These are phyloP conservation scores for Grantiella picta DNA, from an alignment of 2,113 vertebrate species.

Conservation along the genomic window DNA sequence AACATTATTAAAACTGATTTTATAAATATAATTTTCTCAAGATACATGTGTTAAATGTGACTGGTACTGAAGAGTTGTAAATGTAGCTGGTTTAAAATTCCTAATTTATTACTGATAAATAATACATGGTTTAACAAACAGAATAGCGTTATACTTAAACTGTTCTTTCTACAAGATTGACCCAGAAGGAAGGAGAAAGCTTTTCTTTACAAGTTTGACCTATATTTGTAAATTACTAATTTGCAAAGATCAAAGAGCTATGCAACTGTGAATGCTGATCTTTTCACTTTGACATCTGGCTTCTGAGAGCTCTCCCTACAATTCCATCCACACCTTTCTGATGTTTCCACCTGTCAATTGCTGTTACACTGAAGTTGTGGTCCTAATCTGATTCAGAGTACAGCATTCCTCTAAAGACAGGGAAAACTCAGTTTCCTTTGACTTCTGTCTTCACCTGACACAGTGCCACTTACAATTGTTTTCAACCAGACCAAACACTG, in stretches of 20 bases:
- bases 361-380: background rate
- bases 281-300: background rate
- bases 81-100: constrained; percentile 46
- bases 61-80: constrained; percentile 27
- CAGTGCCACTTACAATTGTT: background rate
- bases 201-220: background rate
- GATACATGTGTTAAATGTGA: constrained; percentile 51
- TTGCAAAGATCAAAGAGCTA: constrained; percentile 25
- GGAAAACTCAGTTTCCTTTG: background rate
- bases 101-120: constrained; percentile 65
- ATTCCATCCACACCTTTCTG: background rate
- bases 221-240: constrained; percentile 44
- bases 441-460: background rate
- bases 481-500: background rate
- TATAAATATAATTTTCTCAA: constrained; percentile 64
- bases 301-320: background rate
- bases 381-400: background rate
- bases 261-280: constrained; percentile 19
- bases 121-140: constrained; percentile 62
- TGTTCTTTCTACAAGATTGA: constrained; percentile 11
- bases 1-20: constrained; percentile 71
- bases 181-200: constrained; percentile 23
- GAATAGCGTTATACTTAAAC: background rate
- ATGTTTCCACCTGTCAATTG: background rate
- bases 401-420: background rate